A percentile compares a stretch with the other conserved stretches of the same genome.
phyloP scores from a whole-genome alignment of 1,140 invertebrate genomes.

The Heliconius nattereri region DNA sequence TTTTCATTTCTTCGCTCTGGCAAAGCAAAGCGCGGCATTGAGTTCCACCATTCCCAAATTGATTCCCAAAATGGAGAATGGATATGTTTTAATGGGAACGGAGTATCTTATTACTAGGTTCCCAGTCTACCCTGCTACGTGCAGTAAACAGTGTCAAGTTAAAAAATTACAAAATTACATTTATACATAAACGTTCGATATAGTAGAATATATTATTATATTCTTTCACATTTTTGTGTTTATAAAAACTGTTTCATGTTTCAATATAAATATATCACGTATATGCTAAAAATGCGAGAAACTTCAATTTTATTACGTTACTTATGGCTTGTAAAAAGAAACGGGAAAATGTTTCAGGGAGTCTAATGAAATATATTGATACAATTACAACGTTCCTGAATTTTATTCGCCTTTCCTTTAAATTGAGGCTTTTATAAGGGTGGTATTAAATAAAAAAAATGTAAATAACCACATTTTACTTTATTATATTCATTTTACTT shows the following conservation, averaged over 20 bases:
- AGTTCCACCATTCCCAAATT: no score
- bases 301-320: slow-evolving; percentile 35
- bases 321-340: slow-evolving; percentile 35
- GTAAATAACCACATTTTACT: background rate
- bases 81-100: no score
- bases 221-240: background rate
- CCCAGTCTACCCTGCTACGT: no score
- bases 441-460: slow-evolving; percentile 16
- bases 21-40: no score
- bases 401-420: slow-evolving; percentile 30
- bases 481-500: no score
- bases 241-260: background rate
- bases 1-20: no score
- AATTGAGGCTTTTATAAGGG: background rate
- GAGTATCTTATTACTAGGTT: no score
- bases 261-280: background rate
- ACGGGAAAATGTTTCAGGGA: slow-evolving; percentile 35
- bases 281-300: background rate
- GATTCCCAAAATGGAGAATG: no score
- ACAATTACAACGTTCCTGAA: slow-evolving; percentile 40
- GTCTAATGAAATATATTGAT: slow-evolving; percentile 41
- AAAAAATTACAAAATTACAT: no score
- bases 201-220: background rate
- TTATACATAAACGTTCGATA: background rate
- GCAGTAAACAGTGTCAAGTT: no score